Evolutionary conservation across 37 sponge, comb jelly and placozoan species (phyloP).

Genomic region (Lycopodina hypogea): DNA sequence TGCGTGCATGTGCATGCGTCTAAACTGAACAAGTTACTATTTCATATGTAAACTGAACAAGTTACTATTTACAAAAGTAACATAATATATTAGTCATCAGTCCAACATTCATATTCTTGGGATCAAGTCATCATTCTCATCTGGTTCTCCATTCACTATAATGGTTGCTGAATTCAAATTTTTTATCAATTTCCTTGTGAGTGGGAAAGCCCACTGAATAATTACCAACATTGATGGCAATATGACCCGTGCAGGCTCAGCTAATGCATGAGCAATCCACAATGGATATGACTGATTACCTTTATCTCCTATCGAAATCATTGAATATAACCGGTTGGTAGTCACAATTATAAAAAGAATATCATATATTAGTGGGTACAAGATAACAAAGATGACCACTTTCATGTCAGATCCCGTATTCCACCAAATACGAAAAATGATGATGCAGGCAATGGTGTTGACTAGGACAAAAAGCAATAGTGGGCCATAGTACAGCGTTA

Average conservation of each 20-base stretch:
- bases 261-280: slow-evolving; percentile 15
- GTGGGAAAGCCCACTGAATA: not conserved
- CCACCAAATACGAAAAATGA: not conserved
- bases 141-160: too few relatives aligned
- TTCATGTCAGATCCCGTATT: not conserved
- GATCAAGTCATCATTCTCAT: too few relatives aligned
- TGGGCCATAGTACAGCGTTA: slow-evolving; percentile 4
- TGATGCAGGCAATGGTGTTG: not conserved
- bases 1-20: too few relatives aligned
- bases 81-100: too few relatives aligned
- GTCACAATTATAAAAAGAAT: not conserved
- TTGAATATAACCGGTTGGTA: slow-evolving; percentile 2
- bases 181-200: too few relatives aligned
- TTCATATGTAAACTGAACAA: too few relatives aligned
- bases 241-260: not conserved
- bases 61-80: too few relatives aligned
- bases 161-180: too few relatives aligned
- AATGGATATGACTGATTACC: not conserved
- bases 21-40: too few relatives aligned
- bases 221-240: not conserved
- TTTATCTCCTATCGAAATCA: not conserved
- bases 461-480: not conserved
- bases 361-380: slow-evolving; percentile 6
- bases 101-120: too few relatives aligned
- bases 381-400: not conserved